Evolutionary conservation across 2,888 invertebrate species (phyloP), one percentile per base, ranked within the genome.

Genomic region (Nomada fucata): DNA sequence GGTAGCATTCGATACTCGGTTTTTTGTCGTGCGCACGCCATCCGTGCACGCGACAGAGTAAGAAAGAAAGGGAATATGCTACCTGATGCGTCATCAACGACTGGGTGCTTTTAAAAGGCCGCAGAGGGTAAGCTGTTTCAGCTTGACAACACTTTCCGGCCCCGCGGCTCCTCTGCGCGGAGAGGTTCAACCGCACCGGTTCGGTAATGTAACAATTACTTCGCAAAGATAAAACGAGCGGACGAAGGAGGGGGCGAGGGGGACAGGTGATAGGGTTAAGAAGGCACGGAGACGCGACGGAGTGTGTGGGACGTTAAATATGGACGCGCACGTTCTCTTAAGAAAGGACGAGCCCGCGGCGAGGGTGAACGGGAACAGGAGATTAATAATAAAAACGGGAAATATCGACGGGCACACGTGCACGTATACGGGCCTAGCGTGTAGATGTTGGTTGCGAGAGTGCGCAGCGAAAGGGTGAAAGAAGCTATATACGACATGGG

Each of bases 1-100:
- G 80, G 80, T 82, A 81, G 76, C 80, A 84, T 84, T 84, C 81
- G 86, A 87, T 84, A 85, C 80, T 84, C 82, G 68, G 75, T 77
- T 81, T 85, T 85, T 79, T 84, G 71, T 71, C 68, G 65, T 59
- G 74, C 73, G 76, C 73, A 70, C 65, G 82, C 64, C 68, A 60
- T 61, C 42, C 68, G 29, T 15, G 44, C 55, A 18, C 26, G 50
- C n/a, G 57, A 20, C 52, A 9, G 23, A 10, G 20, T 3, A 59
- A 57, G 64, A 55, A 60, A 29, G 50, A 29, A 52, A 47, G 18
- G 11, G 72, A 57, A 68, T 64, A 20, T 74, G 80, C 84, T 83
- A 81, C 84, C 84, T 81, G 84, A 83, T 81, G 83, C 84, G 84
- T 83, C 84, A 75, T 81, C 78, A 78, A 70, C 77, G 82, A 81